Base-by-base conservation (phyloP, 2,113 vertebrate genomes). In the Puntigrus tetrazona region DNA sequence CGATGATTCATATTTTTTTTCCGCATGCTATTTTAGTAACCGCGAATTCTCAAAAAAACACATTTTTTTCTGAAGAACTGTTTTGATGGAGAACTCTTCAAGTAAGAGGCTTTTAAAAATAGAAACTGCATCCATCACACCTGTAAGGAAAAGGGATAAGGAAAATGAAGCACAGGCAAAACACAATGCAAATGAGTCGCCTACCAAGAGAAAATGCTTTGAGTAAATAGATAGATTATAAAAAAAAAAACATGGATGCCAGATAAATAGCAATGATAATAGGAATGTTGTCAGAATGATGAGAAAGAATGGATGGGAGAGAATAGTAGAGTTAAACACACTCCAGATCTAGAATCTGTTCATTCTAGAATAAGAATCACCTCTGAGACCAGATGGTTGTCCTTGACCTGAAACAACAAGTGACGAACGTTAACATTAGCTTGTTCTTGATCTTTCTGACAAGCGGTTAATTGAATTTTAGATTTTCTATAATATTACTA, bases 351-450 rank as follows among this genome's bases (percentile, higher is more conserved):
- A 52, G 20, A 70, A 81, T 34, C 38, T 45, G 57, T 25, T 27
- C 1, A 27, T 18, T 78, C 31, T 78, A 59, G 34, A 78, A 63
- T 20, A 70, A 81, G 6, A 43, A 84, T 65, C 87, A 88, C 83
- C 83, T 89, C 90, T 80, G 87, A 91, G 69, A 84, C 65, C 9
- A 82, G 83, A 14, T 72, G 80, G 14, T 87, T 78, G 45, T 89
- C 87, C 82, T 88, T 85, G 57, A 22, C 84, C 86, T 87, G 83
- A 84, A 88, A 89, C 41, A 80, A 57, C n/a, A n/a, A 43, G 80
- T 22, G 65, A 45, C 11, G 77, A 72, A 61, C n/a, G 22, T n/a
- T 61, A 72, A 61, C n/a, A 27, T n/a, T 61, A 75, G 73, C 63
- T 6, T 47, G 29, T 7, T 25, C 52, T 55, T 38, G 20, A n/a